Conservation (phyloP, 2,113 vertebrate species). For the Rhombomys opimus region DNA sequence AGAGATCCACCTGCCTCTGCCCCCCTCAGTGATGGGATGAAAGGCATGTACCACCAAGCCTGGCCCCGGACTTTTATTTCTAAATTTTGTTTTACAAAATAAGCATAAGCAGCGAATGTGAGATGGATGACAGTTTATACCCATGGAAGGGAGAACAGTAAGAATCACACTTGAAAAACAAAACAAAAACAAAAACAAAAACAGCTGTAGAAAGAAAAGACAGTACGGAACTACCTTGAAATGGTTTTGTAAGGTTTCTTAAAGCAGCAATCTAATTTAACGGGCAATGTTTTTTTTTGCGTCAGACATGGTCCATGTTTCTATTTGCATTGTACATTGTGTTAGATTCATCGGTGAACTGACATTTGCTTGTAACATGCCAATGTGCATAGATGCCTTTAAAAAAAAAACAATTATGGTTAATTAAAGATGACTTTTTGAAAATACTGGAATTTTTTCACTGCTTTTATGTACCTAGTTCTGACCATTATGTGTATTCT, state of each 20-base stretch:
- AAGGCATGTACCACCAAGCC: no score
- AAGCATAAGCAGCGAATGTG: background rate
- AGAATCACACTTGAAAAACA: background rate
- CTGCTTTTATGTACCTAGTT: background rate
- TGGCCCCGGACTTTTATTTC: background rate
- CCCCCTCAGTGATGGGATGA: no score
- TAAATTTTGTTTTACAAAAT: background rate
- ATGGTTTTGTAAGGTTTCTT: background rate
- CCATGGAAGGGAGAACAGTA: background rate
- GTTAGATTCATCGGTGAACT: background rate
- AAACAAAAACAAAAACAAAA: background rate
- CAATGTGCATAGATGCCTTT: background rate
- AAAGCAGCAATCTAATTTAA: background rate
- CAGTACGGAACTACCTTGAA: background rate
- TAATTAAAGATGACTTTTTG: background rate
- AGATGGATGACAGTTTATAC: background rate
- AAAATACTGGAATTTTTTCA: background rate
- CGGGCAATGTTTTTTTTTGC: background rate
- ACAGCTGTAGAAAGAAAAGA: background rate
- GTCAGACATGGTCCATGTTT: background rate
- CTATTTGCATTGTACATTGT: background rate
- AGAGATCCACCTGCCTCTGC: no score
- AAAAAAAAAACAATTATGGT: background rate
- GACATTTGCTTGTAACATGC: background rate
- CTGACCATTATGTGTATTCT: background rate